Base-by-base conservation (phyloP, 2,113 vertebrate species). In the Opisthocomus hoazin region DNA sequence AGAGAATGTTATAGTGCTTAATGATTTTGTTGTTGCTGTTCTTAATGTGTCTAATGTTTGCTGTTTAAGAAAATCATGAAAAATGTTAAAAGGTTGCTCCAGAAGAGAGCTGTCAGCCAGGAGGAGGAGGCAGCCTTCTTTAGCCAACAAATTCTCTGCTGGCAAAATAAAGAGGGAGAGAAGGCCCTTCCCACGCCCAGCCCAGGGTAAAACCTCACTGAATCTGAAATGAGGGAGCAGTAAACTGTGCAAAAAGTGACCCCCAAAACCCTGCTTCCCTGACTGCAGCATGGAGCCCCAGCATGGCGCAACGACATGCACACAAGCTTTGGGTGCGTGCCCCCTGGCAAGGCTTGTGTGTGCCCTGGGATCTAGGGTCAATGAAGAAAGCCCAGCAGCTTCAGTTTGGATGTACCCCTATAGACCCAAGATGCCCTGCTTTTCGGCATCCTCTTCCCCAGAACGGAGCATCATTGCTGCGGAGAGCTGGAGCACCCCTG, bases 31-130 rank as follows among this genome's bases (percentile, higher is more conserved):
- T 98, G 98, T 97, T 97, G 97, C 95, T 97, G 89, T 95, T 97
- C 97, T 96, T 98, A 98, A 98, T 97, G 97, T 94, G 96, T 97
- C 98, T 98, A 97, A 98, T 98, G 97, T 96, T 98, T 96, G 96
- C 96, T 98, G 95, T 95, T 98, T 97, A 97, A 97, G 96, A 98
- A 97, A 98, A 98, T 97, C 93, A 97, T 97, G 97, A 97, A 97
- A 96, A 97, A 98, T 98, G 97, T 97, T 96, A 96, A 97, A 97
- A 96, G 96, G 96, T 96, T 97, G 74, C 90, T 97, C 61, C 78
- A 95, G 76, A 94, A 90, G 94, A 94, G 92, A 96, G 53, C 48
- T 94, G 87, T 73, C 81, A 73, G 81, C 77, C 45, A 73, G 75
- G 36, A 90, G 76, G 71, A 91, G 66, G 76, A 94, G 41, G 70